phyloP scores from a whole-genome alignment of 1,140 invertebrate species.

The Drosophila gunungcola region DNA sequence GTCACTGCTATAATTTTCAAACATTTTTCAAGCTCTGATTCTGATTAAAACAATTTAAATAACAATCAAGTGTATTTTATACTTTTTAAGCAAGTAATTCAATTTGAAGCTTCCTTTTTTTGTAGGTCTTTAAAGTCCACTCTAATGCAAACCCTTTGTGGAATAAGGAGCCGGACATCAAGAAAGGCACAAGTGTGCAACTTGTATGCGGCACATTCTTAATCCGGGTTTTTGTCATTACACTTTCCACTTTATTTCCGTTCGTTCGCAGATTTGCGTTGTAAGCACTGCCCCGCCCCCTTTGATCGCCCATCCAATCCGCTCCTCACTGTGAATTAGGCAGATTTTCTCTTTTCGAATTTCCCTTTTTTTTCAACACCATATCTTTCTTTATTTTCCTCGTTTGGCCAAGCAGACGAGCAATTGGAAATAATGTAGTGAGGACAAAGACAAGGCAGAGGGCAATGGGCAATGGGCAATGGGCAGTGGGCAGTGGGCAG shows the following conservation, averaged over 20 bases:
- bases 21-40: no score
- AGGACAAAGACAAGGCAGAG: conserved; percentile 53
- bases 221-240: conserved; percentile 80
- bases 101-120: no score
- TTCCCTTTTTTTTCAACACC: conserved; percentile 30
- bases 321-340: conserved; percentile 60
- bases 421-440: conserved; percentile 64
- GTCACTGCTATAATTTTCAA: no score
- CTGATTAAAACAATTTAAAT: no score
- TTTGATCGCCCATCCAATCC: neutral
- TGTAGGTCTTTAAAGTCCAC: neutral
- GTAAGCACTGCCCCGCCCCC: conserved; percentile 39
- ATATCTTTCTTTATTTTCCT: conserved; percentile 15
- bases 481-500: conserved; percentile 36
- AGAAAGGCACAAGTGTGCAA: conserved; percentile 72
- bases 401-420: conserved; percentile 12
- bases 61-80: no score
- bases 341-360: conserved; percentile 62
- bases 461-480: conserved; percentile 49
- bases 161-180: conserved; percentile 27
- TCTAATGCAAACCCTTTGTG: conserved; percentile 13
- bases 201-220: conserved; percentile 79
- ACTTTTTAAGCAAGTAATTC: neutral
- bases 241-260: conserved; percentile 69
- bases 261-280: conserved; percentile 65